Percentiles rank a stretch among this genome's conserved stretches.
phyloP scores from a whole-genome alignment of 2,888 invertebrate genomes.

The Homarus gammarus region DNA sequence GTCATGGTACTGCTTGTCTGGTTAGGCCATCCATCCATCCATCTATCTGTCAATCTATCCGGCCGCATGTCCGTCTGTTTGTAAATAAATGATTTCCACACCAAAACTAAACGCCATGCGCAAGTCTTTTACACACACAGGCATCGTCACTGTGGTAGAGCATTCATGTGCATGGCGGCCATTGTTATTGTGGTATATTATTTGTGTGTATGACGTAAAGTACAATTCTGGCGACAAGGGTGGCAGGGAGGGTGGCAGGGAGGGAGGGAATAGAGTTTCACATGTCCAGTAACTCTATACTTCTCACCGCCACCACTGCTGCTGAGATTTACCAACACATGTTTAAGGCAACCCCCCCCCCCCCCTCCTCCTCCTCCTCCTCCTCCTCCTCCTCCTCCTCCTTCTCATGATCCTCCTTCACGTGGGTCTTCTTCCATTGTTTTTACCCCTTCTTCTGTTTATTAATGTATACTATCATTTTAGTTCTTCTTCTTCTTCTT shows the following conservation, averaged over 20 bases:
- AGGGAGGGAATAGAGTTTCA: not conserved
- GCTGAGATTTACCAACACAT: not conserved
- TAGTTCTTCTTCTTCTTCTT: not conserved
- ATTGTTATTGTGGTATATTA: no score
- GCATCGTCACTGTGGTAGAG: no score
- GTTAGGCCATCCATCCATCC: no score
- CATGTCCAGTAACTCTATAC: not conserved
- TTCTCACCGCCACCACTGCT: not conserved
- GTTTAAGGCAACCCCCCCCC: not conserved
- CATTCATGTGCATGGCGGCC: no score
- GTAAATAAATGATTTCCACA: no score
- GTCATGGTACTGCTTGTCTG: no score
- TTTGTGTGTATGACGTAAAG: no score
- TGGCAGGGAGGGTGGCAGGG: not conserved
- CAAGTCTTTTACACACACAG: no score
- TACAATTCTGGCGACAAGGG: no score
- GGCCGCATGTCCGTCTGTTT: no score
- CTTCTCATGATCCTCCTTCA: not conserved
- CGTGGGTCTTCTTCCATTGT: not conserved
- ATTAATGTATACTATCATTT: not conserved
- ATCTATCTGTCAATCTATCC: no score
- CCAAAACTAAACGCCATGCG: no score
- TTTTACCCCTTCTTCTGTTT: not conserved
- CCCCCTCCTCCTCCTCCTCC: not conserved
- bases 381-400: not conserved